Percentiles rank a stretch among this genome's conserved stretches.
Evolutionary conservation across 1,140 invertebrate species (phyloP).

Genomic region (Papilio aristodemus): DNA sequence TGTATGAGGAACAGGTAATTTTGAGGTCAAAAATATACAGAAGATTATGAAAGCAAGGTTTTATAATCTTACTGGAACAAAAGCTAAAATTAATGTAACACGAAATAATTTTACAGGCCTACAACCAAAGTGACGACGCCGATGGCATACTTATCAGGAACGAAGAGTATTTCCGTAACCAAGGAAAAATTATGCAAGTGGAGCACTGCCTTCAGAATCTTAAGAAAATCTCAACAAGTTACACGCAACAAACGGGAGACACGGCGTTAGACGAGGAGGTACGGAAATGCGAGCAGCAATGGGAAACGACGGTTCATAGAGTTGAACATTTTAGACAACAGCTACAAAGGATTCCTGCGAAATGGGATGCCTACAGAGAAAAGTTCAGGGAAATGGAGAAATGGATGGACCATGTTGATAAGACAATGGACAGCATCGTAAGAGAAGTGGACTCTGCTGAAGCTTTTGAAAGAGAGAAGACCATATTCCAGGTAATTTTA

Average conservation of each 20-base stretch:
- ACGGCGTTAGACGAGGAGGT: constrained; percentile 83
- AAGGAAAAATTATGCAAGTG: constrained; percentile 85
- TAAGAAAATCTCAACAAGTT: constrained; percentile 85
- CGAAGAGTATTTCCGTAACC: constrained; percentile 87
- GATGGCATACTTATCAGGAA: constrained; percentile 89
- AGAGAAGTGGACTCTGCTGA: constrained; percentile 91
- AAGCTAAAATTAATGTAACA: no score
- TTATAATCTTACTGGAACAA: no score
- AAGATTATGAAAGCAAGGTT: no score
- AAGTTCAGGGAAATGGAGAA: constrained; percentile 91
- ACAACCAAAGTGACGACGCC: constrained; percentile 92
- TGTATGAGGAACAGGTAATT: constrained; percentile 86
- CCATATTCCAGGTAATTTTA: constrained; percentile 90
- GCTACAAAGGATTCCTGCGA: constrained; percentile 92
- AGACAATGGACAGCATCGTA: constrained; percentile 89
- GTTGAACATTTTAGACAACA: constrained; percentile 88
- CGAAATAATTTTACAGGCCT: constrained; percentile 72
- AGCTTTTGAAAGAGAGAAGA: constrained; percentile 93
- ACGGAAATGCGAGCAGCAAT: constrained; percentile 85
- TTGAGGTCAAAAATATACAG: not conserved
- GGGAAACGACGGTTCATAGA: constrained; percentile 86
- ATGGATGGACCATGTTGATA: constrained; percentile 95
- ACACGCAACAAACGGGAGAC: constrained; percentile 85
- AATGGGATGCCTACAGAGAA: constrained; percentile 92
- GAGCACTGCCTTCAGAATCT: constrained; percentile 88